Evolutionary conservation across 1,140 invertebrate genomes (phyloP).

Genomic region (Brachionus koreanus): DNA sequence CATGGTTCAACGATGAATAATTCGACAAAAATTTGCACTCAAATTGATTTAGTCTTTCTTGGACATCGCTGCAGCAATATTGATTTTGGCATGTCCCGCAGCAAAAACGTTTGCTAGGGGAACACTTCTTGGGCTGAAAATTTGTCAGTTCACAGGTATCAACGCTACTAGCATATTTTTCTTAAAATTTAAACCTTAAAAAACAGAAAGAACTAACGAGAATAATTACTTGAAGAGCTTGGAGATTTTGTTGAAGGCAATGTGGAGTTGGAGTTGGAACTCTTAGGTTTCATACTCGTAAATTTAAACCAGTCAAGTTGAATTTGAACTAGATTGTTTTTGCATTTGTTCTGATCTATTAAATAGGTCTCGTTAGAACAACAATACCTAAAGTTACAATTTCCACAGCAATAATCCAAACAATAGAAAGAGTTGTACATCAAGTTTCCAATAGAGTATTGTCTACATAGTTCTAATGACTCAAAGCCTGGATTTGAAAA

Average conservation of each 20-base stretch:
- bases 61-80: not conserved
- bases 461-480: not conserved
- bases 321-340: not conserved
- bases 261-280: not conserved
- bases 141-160: slow-evolving; percentile 20
- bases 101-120: not conserved
- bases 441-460: slow-evolving; percentile 5
- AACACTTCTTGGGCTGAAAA: not conserved
- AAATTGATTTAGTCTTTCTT: slow-evolving; percentile 13
- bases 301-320: not conserved
- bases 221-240: not conserved
- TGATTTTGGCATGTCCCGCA: not conserved
- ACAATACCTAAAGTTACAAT: slow-evolving; percentile 38
- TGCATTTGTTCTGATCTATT: slow-evolving; percentile 14
- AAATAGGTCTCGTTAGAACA: slow-evolving; percentile 33
- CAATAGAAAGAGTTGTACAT: slow-evolving; percentile 21
- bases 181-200: not conserved
- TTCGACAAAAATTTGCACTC: slow-evolving; percentile 6
- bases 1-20: not conserved
- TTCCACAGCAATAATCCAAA: slow-evolving; percentile 9
- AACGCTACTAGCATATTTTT: not conserved
- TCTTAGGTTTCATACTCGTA: not conserved
- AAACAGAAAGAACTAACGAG: not conserved
- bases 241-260: not conserved
- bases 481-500: not conserved